phyloP scores from a whole-genome alignment of 2,888 invertebrate genomes.

The Rhamnusium bicolor region DNA sequence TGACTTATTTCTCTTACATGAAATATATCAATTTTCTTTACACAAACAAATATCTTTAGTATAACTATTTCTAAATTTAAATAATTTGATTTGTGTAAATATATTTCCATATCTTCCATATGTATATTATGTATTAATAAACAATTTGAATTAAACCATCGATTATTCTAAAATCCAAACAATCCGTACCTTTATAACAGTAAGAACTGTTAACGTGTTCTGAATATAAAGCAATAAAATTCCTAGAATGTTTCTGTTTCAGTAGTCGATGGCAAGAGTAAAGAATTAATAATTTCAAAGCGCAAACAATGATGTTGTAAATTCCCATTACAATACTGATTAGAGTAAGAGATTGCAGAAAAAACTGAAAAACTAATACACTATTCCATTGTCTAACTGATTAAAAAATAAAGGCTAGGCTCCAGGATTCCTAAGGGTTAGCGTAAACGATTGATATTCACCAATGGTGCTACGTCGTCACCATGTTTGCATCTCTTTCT shows the following conservation, averaged over 20 bases:
- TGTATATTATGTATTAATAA: background rate
- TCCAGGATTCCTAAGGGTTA: constrained; percentile 47
- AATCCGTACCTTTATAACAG: background rate
- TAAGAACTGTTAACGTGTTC: constrained; percentile 13
- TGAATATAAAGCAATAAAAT: constrained; percentile 39
- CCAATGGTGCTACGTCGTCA: background rate
- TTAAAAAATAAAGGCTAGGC: constrained; percentile 41
- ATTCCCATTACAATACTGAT: constrained; percentile 54
- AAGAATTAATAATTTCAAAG: constrained; percentile 52
- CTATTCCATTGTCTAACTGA: constrained; percentile 49
- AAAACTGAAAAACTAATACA: constrained; percentile 51
- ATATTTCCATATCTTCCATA: too few relatives aligned
- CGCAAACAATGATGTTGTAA: constrained; percentile 53
- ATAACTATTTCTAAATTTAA: too few relatives aligned
- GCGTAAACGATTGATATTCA: constrained; percentile 35
- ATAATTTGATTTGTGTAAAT: too few relatives aligned
- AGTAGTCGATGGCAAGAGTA: constrained; percentile 37
- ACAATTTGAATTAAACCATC: background rate
- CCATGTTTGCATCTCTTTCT: background rate
- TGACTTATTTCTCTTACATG: too few relatives aligned
- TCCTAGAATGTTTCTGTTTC: constrained; percentile 33
- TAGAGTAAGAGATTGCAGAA: constrained; percentile 52
- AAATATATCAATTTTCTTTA: too few relatives aligned
- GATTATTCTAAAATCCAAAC: background rate
- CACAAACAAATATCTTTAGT: too few relatives aligned